A percentile compares a stretch with the other conserved stretches of the same genome.
These are phyloP conservation scores for Ophiothrix spiculata DNA, from an alignment of 35 echinoderm and acorn worm species.

Conservation along the genomic window DNA sequence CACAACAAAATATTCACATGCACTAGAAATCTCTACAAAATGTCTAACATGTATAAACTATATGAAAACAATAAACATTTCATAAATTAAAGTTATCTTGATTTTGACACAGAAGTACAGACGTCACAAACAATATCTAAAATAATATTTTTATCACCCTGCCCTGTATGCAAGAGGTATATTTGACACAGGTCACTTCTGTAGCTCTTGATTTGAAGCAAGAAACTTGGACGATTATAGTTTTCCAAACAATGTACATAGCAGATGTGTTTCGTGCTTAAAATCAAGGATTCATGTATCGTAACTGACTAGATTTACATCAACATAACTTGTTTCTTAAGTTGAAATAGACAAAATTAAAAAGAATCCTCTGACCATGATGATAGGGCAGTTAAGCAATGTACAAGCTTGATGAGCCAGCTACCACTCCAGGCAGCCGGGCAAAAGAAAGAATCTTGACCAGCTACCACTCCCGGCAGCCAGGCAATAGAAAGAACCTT, in stretches of 20 bases:
- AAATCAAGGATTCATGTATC: neutral
- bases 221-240: too few relatives aligned
- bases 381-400: neutral
- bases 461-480: neutral
- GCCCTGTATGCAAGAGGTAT: too few relatives aligned
- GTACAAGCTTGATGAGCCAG: neutral
- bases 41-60: neutral
- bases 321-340: neutral
- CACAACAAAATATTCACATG: neutral
- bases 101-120: neutral
- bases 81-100: neutral
- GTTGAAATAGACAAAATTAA: neutral
- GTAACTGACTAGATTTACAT: neutral
- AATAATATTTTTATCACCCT: neutral
- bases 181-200: too few relatives aligned
- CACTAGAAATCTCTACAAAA: neutral
- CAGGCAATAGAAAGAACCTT: neutral
- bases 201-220: too few relatives aligned
- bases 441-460: too few relatives aligned
- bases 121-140: slow-evolving; percentile 7
- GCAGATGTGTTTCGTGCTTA: neutral
- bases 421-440: too few relatives aligned
- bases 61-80: neutral
- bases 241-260: neutral
- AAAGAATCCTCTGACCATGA: neutral